phyloP scores from a whole-genome alignment of 2,888 invertebrate genomes.

The Priocnemis perturbator region DNA sequence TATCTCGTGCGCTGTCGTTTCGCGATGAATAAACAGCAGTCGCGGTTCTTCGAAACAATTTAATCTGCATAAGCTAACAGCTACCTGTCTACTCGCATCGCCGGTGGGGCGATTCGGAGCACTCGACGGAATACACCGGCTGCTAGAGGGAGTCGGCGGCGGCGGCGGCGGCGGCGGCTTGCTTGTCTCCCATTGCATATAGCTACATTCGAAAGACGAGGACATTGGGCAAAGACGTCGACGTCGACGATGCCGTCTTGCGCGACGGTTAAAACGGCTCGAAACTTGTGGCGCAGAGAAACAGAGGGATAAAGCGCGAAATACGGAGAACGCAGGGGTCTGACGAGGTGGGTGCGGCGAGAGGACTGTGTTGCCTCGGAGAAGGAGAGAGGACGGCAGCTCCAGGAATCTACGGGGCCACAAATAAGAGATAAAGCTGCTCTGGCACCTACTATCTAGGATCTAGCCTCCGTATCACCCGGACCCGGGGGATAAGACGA shows the following conservation, averaged over 20 bases:
- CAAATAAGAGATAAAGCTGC: slow-evolving; percentile 67
- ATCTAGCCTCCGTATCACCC: slow-evolving; percentile 52
- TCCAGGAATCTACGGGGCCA: slow-evolving; percentile 61
- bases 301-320: background rate
- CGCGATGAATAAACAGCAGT: slow-evolving; percentile 63
- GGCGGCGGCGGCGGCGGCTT: background rate
- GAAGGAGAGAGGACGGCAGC: background rate
- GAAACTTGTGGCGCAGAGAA: slow-evolving; percentile 5
- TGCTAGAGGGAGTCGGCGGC: too few species aligned
- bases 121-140: slow-evolving; percentile 33
- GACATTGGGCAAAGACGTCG: too few species aligned
- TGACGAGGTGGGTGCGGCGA: too few species aligned
- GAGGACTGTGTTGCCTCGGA: background rate
- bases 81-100: slow-evolving; percentile 50
- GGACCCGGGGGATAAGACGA: slow-evolving; percentile 48
- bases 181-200: background rate
- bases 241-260: background rate
- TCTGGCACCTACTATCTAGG: slow-evolving; percentile 59
- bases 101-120: slow-evolving; percentile 42
- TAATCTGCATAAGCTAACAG: slow-evolving; percentile 65
- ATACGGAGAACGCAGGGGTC: slow-evolving; percentile 12
- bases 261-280: slow-evolving; percentile 10
- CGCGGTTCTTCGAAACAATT: slow-evolving; percentile 62
- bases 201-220: slow-evolving; percentile 13
- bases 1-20: slow-evolving; percentile 53